phyloP scores from a whole-genome alignment of 2,888 invertebrate genomes.

The Caenorhabditis imperialis region DNA sequence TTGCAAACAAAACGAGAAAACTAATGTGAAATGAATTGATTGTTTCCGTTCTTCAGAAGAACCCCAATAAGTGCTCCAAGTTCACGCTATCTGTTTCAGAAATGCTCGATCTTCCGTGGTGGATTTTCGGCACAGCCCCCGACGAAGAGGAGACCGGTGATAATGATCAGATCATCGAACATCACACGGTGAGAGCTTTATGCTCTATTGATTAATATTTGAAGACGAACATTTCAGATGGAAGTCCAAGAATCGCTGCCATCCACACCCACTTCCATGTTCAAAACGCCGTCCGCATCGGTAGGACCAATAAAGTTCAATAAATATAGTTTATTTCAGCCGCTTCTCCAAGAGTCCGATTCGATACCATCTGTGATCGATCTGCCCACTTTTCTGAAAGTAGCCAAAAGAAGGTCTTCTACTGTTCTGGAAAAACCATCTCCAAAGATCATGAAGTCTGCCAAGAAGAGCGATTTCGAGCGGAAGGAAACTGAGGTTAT shows the following conservation, averaged over 20 bases:
- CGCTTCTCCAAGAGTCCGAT: constrained; percentile 9
- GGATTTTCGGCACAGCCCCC: constrained; percentile 25
- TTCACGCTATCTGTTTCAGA: no score
- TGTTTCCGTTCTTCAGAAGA: neutral
- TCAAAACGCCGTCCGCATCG: constrained; percentile 22
- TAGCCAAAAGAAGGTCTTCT: constrained; percentile 25
- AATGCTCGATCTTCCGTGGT: constrained; percentile 38
- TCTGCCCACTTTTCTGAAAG: constrained; percentile 11
- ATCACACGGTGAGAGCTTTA: neutral
- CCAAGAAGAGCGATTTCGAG: constrained; percentile 1
- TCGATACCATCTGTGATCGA: constrained; percentile 9
- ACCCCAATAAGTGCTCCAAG: neutral
- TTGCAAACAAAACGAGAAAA: constrained; percentile 3
- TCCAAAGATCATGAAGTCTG: constrained; percentile 15
- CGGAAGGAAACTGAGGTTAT: constrained; percentile 32
- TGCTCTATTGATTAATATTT: neutral
- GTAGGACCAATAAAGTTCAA: no score
- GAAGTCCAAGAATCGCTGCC: neutral
- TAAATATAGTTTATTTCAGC: constrained; percentile 1
- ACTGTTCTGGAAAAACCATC: constrained; percentile 6
- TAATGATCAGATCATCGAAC: neutral
- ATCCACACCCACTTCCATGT: constrained; percentile 13
- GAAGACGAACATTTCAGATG: neutral
- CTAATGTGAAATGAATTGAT: neutral
- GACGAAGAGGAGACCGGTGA: neutral